A percentile compares a stretch with the other conserved stretches of the same genome.
Conservation (phyloP, 2,113 vertebrate species). For the crab-eating macaque (Macaca fascicularis) region DNA sequence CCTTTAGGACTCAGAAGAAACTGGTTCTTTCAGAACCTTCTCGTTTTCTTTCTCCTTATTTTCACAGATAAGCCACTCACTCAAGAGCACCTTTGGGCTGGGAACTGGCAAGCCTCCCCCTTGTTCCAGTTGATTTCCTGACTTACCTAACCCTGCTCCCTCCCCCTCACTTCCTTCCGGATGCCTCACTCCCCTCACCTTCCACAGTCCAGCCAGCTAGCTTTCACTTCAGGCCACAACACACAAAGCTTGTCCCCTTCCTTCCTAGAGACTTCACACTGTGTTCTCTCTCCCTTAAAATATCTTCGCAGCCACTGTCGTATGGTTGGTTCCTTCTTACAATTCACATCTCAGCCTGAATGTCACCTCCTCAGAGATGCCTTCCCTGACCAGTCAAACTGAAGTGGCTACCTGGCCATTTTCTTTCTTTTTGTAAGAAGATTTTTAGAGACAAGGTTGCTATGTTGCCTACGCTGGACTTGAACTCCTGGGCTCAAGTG, state of each 20-base stretch:
- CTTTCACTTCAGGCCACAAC: neutral
- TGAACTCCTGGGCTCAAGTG: neutral
- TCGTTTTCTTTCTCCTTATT: neutral
- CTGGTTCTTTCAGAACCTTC: neutral
- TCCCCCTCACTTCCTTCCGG: neutral
- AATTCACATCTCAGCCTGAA: neutral
- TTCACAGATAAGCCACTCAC: neutral
- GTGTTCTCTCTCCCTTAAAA: neutral
- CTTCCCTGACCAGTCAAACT: neutral
- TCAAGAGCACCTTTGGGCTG: neutral
- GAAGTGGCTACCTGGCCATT: neutral
- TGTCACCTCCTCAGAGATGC: neutral
- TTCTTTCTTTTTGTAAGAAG: neutral
- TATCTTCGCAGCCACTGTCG: neutral
- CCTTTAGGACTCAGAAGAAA: neutral
- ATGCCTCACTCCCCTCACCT: neutral
- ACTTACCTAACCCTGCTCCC: neutral
- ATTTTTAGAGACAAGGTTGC: neutral
- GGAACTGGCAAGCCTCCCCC: too few species aligned
- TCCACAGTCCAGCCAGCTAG: neutral
- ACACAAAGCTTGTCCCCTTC: neutral
- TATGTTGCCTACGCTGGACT: neutral
- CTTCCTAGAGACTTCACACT: neutral
- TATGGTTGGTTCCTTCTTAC: neutral
- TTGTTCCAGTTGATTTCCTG: neutral